Conservation (phyloP, 2,113 vertebrate species). For the Actenoides hombroni region DNA sequence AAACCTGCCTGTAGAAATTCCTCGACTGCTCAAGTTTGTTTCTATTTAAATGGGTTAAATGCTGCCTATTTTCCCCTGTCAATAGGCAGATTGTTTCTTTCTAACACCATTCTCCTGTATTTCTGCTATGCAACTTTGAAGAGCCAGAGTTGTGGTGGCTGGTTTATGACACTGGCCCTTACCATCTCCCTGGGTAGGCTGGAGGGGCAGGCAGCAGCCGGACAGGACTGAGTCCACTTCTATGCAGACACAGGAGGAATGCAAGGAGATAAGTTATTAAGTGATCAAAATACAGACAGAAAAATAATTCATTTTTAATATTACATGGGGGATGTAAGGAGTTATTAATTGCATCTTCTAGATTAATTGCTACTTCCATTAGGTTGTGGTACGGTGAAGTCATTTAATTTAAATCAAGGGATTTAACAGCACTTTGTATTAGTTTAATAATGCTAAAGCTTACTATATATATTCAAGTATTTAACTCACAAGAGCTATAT, state of each 20-base stretch:
- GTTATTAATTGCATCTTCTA: background rate
- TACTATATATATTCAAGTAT: background rate
- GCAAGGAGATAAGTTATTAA: background rate
- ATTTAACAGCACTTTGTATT: background rate
- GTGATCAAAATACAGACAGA: background rate
- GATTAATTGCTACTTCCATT: slow-evolving; percentile 25
- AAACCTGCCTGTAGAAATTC: background rate
- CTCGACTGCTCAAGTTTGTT: background rate
- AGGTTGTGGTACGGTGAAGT: background rate
- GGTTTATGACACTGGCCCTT: background rate
- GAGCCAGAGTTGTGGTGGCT: background rate
- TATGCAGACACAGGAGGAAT: background rate
- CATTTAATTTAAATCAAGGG: slow-evolving; percentile 4
- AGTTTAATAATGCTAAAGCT: slow-evolving; percentile 3
- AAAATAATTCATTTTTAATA: background rate
- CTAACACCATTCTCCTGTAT: background rate
- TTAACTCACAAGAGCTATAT: background rate
- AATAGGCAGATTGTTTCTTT: background rate
- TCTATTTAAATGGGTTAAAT: background rate
- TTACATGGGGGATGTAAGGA: background rate
- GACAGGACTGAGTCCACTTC: background rate
- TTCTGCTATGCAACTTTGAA: background rate
- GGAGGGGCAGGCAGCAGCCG: background rate
- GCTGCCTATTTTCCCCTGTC: background rate
- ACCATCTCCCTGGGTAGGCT: background rate